Evolutionary conservation across 2,888 invertebrate genomes (phyloP).

Genomic region (Agrochola circellaris): DNA sequence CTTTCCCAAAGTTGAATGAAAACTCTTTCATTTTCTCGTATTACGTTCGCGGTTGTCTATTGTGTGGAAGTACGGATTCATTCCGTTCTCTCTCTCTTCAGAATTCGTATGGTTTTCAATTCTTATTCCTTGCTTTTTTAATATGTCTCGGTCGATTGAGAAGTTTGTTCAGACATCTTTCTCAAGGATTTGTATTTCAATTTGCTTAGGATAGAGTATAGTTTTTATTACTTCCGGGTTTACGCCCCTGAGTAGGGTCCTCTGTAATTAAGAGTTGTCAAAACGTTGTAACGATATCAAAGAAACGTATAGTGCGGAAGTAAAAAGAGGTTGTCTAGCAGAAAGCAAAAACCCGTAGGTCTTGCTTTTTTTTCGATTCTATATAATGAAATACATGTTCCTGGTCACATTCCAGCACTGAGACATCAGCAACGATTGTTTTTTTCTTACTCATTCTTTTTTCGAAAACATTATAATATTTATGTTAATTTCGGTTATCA

Average conservation of each 20-base stretch:
- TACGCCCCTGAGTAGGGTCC: slow-evolving; percentile 24
- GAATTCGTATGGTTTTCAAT: slow-evolving; percentile 60
- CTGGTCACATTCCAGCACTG: neutral
- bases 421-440: too few relatives aligned
- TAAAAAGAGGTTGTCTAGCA: neutral
- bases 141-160: slow-evolving; percentile 57
- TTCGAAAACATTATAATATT: neutral
- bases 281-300: neutral
- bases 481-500: slow-evolving; percentile 34
- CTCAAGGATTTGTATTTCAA: slow-evolving; percentile 19
- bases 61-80: slow-evolving; percentile 67
- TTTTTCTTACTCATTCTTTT: neutral
- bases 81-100: slow-evolving; percentile 53
- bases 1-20: slow-evolving; percentile 56
- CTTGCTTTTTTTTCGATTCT: neutral
- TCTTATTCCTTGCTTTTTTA: slow-evolving; percentile 50
- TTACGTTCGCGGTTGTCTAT: slow-evolving; percentile 60
- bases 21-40: slow-evolving; percentile 59
- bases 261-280: slow-evolving; percentile 20
- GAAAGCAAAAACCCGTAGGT: neutral
- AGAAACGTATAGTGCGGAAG: slow-evolving; percentile 7
- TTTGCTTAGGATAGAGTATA: slow-evolving; percentile 8
- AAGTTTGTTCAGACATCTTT: slow-evolving; percentile 41
- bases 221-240: slow-evolving; percentile 9
- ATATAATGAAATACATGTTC: neutral